Evolutionary conservation across 2,113 vertebrate species (phyloP), one percentile per base, ranked within the genome.

Genomic region (Donacobius atricapilla): DNA sequence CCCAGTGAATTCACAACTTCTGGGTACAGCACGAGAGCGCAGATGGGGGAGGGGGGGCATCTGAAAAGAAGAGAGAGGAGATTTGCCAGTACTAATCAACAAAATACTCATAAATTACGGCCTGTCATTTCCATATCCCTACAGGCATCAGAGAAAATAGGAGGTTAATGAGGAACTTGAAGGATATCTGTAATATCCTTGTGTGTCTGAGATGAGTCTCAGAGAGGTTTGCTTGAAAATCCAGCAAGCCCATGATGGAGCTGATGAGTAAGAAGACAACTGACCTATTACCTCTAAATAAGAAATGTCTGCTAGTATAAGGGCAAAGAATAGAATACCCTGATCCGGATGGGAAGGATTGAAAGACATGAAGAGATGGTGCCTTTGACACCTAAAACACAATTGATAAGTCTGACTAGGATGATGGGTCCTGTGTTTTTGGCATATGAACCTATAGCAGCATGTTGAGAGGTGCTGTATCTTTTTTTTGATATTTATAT

Each of bases 81-180:
- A 81, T 88, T 73, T 92, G 80, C 76, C 68, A 83, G 11, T 60
- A 66, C 56, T 89, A 86, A 93, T 92, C 89, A 94, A 45, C 47
- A 81, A 73, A 91, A 75, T 77, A 54, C 33, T 77, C 47, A 66
- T 85, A 85, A 92, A 92, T 89, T 83, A 39, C 54, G 60, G 60
- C 76, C 61, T 92, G 79, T 90, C 66, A 57, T 69, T 94, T 78
- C 60, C 77, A 51, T 64, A n/a, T 66, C 89, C 92, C 87, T 86
- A 15, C 47, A 91, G 57, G 68, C 63, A 88, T 53, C 66, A 72
- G 50, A 88, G 75, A 57, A 90, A 97, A 65, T 12, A 28, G 23
- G 24, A 69, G 48, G 48, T 66, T 90, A 92, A 92, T 88, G 82
- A 86, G 75, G 50, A 54, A 58, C 83, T 83, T 88, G 85, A 92